Evolutionary conservation across 2,113 vertebrate genomes (phyloP).

Genomic region (Sinocyclocheilus rhinocerous): DNA sequence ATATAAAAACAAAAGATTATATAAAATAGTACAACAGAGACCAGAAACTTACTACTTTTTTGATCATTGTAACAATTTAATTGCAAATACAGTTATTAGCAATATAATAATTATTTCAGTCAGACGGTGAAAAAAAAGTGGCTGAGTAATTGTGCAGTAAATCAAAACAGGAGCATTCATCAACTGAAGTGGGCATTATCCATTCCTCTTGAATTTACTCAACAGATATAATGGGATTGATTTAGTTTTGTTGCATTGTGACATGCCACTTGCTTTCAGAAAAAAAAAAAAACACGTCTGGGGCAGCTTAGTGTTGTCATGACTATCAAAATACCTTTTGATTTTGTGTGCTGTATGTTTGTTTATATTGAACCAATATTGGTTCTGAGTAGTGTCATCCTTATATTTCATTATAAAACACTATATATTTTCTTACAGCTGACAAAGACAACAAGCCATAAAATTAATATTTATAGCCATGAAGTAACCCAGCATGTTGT

Average conservation of each 20-base stretch:
- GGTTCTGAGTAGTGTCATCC: not conserved
- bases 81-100: not conserved
- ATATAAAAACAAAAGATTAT: not conserved
- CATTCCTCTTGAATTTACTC: not conserved
- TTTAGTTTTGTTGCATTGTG: not conserved
- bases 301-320: not conserved
- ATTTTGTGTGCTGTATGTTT: not conserved
- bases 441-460: not conserved
- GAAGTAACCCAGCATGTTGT: not conserved
- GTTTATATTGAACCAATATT: not conserved
- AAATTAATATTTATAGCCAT: conserved; percentile 6
- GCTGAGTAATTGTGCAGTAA: not conserved
- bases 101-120: not conserved
- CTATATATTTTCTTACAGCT: not conserved
- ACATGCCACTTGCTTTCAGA: not conserved
- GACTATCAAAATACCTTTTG: not conserved
- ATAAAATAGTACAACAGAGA: not conserved
- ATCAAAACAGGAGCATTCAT: not conserved
- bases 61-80: not conserved
- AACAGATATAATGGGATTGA: not conserved
- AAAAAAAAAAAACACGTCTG: not conserved
- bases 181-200: not conserved
- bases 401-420: not conserved
- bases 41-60: not conserved
- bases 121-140: too few relatives aligned